Base-by-base conservation (phyloP, 1,140 invertebrate species). In the Drosophila asahinai region DNA sequence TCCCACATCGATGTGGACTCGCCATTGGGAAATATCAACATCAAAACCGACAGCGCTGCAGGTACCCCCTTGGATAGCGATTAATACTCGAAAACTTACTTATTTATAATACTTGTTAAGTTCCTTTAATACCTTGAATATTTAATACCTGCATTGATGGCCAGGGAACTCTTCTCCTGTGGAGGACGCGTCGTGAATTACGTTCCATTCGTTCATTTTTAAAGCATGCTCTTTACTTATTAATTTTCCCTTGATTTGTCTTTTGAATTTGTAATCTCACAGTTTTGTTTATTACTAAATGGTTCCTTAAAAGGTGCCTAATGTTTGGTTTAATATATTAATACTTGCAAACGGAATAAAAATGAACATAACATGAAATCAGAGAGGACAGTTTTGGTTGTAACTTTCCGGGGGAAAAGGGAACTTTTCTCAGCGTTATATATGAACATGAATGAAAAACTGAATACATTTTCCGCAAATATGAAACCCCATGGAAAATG, bases 331-430 rank as follows among this genome's bases (percentile, higher is more conserved):
- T 8, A 55, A 38, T 55, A 40, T 38, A 22, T 55, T 6, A 40
- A 57, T 40, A 57, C 54, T 55, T 55, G 5, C 52, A 38, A 55
- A 57, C 14, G 22, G 54, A 57, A 57, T 57, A 57, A 57, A 57
- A 40, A 25, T 40, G 36, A 57, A 57, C 54, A 57, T 25, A 19
- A 40, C 54, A 38, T 40, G 54, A 55, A 55, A 33, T 38, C 12
- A 3, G 36, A 38, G 4, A 38, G 8, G 36, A 9, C 4, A 3
- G 36, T 38, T 38, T 38, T 12, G 33, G 33, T 11, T 36, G 9
- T 11, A 36, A 36, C 33, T 36, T 36, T 36, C 8, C 12, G 9
- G 11, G 33, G 9, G 11, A 9, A 9, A 36, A 36, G 30, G 8
- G 30, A 33, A 3, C 12, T 36, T 11, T 11, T 11, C 17, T 5